Conservation (phyloP, 2,797 vertebrate genomes). For the Ptychobarbus kaznakovi region DNA sequence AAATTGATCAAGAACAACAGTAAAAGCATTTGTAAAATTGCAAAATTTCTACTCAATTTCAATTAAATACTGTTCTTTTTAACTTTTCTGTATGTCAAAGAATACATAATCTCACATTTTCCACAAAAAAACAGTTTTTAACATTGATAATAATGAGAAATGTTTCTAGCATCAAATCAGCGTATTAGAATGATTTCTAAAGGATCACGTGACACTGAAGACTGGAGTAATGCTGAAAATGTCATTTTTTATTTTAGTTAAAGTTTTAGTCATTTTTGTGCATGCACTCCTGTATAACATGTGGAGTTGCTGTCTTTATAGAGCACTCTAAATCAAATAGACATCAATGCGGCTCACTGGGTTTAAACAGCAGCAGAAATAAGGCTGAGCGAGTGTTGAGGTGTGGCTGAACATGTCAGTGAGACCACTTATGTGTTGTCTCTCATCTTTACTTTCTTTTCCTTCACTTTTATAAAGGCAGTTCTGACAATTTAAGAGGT, state of each 20-base stretch:
- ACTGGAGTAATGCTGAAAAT: background rate
- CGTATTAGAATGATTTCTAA: background rate
- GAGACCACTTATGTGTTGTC: background rate
- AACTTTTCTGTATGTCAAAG: too few species aligned
- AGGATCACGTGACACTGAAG: background rate
- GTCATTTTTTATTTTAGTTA: too few species aligned
- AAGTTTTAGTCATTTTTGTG: too few species aligned
- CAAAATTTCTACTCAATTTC: too few species aligned
- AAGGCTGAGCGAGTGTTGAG: background rate
- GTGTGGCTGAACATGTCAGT: background rate
- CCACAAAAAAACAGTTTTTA: background rate
- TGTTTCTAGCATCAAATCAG: background rate
- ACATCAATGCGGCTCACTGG: background rate
- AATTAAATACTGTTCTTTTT: too few species aligned
- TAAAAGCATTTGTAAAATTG: too few species aligned
- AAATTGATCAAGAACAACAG: background rate
- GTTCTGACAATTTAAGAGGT: background rate
- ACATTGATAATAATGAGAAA: background rate
- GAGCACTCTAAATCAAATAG: background rate
- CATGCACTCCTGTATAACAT: background rate
- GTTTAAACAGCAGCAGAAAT: background rate
- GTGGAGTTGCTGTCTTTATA: background rate
- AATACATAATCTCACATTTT: too few species aligned
- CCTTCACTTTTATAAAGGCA: slow-evolving; percentile 10
- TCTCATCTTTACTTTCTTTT: background rate